Conservation (phyloP, 1,140 invertebrate genomes). For the Reticulitermes speratus region DNA sequence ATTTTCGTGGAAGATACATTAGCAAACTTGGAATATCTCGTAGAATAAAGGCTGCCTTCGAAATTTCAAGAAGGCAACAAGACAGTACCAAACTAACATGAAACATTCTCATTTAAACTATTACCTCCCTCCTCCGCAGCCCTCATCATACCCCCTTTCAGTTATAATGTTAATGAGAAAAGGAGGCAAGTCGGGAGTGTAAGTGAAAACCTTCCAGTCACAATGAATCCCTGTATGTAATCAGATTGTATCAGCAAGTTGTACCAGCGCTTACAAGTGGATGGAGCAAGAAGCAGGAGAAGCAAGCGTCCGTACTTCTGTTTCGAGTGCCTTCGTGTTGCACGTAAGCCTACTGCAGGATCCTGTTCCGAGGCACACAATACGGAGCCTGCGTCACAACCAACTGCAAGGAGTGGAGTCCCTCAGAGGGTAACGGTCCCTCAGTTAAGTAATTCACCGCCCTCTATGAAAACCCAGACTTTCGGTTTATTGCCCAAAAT, state of each 20-base stretch:
- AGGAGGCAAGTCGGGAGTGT: background rate
- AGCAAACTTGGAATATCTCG: slow-evolving; percentile 9
- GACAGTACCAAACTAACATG: slow-evolving; percentile 3
- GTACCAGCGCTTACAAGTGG: background rate
- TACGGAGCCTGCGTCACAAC: background rate
- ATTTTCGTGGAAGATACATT: slow-evolving; percentile 2
- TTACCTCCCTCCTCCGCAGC: background rate
- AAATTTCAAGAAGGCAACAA: slow-evolving; percentile 2
- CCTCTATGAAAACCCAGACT: no score
- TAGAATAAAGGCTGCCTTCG: background rate
- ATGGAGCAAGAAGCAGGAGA: background rate
- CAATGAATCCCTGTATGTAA: background rate
- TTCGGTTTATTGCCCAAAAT: no score
- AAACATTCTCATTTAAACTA: slow-evolving; percentile 14
- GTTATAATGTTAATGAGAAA: slow-evolving; percentile 14
- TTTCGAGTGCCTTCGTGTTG: background rate
- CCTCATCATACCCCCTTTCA: background rate
- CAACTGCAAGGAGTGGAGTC: no score
- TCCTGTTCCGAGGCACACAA: background rate
- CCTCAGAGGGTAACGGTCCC: no score
- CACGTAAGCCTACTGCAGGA: background rate
- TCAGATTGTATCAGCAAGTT: slow-evolving; percentile 1
- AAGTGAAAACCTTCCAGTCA: slow-evolving; percentile 3
- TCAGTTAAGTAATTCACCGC: no score
- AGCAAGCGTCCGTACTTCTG: background rate